Percentiles rank a stretch among this genome's conserved stretches.
phyloP scores from a whole-genome alignment of 2,888 invertebrate species.

The Caenorhabditis afra region DNA sequence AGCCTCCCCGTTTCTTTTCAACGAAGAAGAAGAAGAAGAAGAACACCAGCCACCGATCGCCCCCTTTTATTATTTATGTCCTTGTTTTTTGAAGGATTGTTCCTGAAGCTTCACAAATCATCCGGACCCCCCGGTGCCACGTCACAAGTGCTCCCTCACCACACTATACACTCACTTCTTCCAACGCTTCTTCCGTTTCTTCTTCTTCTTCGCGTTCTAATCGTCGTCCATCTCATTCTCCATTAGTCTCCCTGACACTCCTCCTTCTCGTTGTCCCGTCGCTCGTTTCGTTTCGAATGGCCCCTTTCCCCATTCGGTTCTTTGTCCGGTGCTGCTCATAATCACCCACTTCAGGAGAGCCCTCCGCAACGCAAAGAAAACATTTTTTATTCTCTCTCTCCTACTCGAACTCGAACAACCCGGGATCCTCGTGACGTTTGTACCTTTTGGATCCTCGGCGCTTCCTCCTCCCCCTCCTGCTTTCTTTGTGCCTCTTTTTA shows the following conservation, averaged over 20 bases:
- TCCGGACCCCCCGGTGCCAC: neutral
- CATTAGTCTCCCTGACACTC: constrained; percentile 24
- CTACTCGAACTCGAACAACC: neutral
- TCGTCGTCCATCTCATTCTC: neutral
- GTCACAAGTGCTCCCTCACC: neutral
- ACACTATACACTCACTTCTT: constrained; percentile 4
- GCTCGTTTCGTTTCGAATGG: neutral
- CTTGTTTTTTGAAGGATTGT: constrained; percentile 36
- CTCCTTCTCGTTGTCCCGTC: too few species aligned
- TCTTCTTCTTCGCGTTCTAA: too few species aligned
- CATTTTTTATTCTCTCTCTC: neutral
- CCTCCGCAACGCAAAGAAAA: constrained; percentile 1
- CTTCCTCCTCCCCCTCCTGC: too few species aligned
- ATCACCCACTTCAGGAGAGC: constrained; percentile 11
- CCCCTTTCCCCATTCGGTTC: constrained; percentile 1
- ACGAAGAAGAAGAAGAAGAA: too few species aligned
- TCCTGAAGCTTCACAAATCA: constrained; percentile 11
- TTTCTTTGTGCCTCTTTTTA: neutral
- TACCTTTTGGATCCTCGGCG: too few species aligned
- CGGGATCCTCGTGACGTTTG: too few species aligned
- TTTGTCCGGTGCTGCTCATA: constrained; percentile 2
- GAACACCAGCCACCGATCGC: constrained; percentile 1
- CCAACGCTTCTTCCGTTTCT: neutral
- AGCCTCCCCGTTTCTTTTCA: constrained; percentile 1
- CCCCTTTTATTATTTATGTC: constrained; percentile 35